A percentile compares a stretch with the other conserved stretches of the same genome.
These are phyloP conservation scores for Sisor rabdophorus DNA, from an alignment of 2,113 vertebrate genomes.

Conservation along the genomic window DNA sequence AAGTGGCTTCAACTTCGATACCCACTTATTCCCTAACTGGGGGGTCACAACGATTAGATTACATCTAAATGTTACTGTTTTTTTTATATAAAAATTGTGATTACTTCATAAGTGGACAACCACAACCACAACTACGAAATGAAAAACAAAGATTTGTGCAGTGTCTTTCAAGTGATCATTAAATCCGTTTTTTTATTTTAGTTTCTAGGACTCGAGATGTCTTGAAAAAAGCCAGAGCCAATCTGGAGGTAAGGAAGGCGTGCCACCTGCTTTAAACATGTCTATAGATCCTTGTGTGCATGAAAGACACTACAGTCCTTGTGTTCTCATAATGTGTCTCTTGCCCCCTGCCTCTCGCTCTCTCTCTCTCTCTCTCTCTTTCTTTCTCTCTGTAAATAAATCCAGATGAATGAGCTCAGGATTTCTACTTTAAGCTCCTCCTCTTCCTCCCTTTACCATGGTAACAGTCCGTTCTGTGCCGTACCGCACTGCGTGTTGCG, in stretches of 20 bases:
- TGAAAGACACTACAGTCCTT: conserved; percentile 15
- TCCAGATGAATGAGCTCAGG: conserved; percentile 78
- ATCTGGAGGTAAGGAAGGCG: conserved; percentile 78
- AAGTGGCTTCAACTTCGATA: too few relatives aligned
- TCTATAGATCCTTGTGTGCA: conserved; percentile 26
- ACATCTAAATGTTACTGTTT: too few relatives aligned
- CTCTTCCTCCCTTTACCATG: conserved; percentile 69
- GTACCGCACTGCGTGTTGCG: not conserved
- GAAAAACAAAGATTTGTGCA: too few relatives aligned
- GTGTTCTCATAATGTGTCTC: conserved; percentile 44
- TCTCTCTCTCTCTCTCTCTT: conserved; percentile 29
- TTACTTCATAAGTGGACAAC: too few relatives aligned
- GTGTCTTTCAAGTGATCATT: not conserved
- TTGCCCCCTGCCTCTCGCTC: conserved; percentile 13
- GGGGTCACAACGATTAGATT: too few relatives aligned
- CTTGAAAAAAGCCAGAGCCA: conserved; percentile 86
- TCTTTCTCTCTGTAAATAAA: conserved; percentile 47
- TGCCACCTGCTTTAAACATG: not conserved
- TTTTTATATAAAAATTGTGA: too few relatives aligned
- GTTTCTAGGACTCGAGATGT: conserved; percentile 88
- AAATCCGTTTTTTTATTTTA: conserved; percentile 43
- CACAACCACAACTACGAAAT: too few relatives aligned
- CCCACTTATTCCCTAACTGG: too few relatives aligned
- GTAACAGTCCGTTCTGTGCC: conserved; percentile 64
- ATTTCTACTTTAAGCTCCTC: conserved; percentile 78